These are phyloP conservation scores for Acipenser transmontanus DNA, from an alignment of 2,797 vertebrate species.

Conservation along the genomic window DNA sequence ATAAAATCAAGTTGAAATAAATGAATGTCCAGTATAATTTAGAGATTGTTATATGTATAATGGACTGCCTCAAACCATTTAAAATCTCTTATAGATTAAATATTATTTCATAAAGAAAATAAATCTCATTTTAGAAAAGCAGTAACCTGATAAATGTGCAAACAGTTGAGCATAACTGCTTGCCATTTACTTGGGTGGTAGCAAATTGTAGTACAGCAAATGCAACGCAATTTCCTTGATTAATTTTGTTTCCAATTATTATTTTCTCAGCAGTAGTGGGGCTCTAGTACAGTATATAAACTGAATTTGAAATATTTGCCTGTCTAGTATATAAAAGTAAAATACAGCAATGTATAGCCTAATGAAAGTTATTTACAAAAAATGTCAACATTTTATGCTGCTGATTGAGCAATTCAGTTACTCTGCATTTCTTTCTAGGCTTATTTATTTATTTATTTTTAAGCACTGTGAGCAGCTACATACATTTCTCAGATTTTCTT, in stretches of 20 bases:
- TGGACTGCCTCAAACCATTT: constrained; percentile 64
- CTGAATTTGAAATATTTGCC: background rate
- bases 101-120: constrained; percentile 70
- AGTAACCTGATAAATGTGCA: constrained; percentile 40
- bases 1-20: constrained; percentile 71
- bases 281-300: background rate
- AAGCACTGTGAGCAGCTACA: too few relatives aligned
- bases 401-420: too few relatives aligned
- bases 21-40: constrained; percentile 71
- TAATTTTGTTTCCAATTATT: constrained; percentile 14
- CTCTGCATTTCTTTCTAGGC: too few relatives aligned
- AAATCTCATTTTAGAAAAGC: constrained; percentile 54
- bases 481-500: too few relatives aligned
- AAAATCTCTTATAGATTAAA: constrained; percentile 68
- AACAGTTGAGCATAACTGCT: constrained; percentile 46
- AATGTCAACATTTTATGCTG: too few relatives aligned
- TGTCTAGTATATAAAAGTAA: too few relatives aligned
- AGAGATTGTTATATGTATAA: constrained; percentile 62
- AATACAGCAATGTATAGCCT: too few relatives aligned
- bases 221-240: constrained; percentile 17
- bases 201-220: constrained; percentile 33
- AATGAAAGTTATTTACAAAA: too few relatives aligned
- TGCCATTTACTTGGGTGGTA: constrained; percentile 28
- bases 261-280: background rate
- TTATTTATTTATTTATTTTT: too few relatives aligned